phyloP scores from a whole-genome alignment of 2,888 invertebrate genomes.

The Ypsolopha sequella region DNA sequence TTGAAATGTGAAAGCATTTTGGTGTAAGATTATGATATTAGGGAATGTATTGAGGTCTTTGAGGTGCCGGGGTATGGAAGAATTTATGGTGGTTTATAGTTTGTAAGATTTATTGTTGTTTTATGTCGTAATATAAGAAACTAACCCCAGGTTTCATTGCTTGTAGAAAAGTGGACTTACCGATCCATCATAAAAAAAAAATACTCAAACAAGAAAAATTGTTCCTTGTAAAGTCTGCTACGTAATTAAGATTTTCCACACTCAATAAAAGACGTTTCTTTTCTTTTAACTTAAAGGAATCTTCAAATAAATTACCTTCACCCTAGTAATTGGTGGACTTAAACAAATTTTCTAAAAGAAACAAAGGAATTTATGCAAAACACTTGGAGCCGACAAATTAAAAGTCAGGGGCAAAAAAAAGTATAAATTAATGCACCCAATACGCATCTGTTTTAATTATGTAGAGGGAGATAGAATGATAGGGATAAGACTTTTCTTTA shows the following conservation, averaged over 20 bases:
- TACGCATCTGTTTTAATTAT: constrained; percentile 61
- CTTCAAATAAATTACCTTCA: constrained; percentile 54
- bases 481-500: constrained; percentile 22
- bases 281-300: constrained; percentile 1
- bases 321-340: constrained; percentile 54
- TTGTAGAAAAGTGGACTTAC: too few relatives aligned
- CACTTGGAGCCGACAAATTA: constrained; percentile 59
- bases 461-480: constrained; percentile 16
- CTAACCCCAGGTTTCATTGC: too few relatives aligned
- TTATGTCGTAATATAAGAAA: too few relatives aligned
- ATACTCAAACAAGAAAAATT: too few relatives aligned
- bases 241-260: constrained; percentile 7
- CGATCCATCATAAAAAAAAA: too few relatives aligned
- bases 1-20: constrained; percentile 65
- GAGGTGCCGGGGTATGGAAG: too few relatives aligned
- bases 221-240: too few relatives aligned
- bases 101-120: constrained; percentile 22
- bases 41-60: constrained; percentile 24
- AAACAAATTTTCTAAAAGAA: constrained; percentile 31
- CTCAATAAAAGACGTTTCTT: constrained; percentile 7
- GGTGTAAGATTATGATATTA: constrained; percentile 67
- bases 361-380: constrained; percentile 65
- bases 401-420: constrained; percentile 43
- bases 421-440: constrained; percentile 64
- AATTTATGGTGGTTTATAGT: constrained; percentile 22